Evolutionary conservation across 1,140 invertebrate species (phyloP), one percentile per base, ranked within the genome.

Genomic region (Apis cerana): DNA sequence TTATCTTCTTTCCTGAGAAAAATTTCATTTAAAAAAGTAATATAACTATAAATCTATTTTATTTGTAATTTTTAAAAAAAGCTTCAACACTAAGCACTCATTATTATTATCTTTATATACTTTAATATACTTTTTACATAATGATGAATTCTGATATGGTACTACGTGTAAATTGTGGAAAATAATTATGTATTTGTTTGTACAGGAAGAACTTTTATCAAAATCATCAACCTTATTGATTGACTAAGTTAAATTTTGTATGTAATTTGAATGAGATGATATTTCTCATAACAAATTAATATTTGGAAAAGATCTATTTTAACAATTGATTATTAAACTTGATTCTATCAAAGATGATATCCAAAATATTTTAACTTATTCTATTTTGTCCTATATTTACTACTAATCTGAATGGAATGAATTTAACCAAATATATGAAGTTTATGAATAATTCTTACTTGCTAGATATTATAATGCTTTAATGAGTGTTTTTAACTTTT

Each of bases 331-430:
- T 84, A 74, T 83, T 62, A 68, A 84, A 84, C 64, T 74, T 79
- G 48, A 58, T 65, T 74, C 77, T 84, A 80, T 83, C 70, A 84
- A 80, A 84, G 82, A 23, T 80, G 77, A 80, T 84, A 84, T 84
- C 77, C 77, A 84, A 84, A 80, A 84, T 84, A 84, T 80, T 75
- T 83, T 52, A 80, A 84, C 62, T 65, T 80, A 80, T 84, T 62
- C 82, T 84, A 84, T 68, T 79, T 78, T 74, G 64, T 27, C 23
- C 77, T 84, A 84, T 74, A 75, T 80, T 80, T 84, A 80, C 56
- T 67, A 65, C 56, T 82, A 82, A 76, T 50, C 21, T 54, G 54
- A 82, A 80, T 80, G 70, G 61, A 75, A 74, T 80, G 59, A 69
- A 59, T 69, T 48, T 48, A 80, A 82, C 23, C 56, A 64, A 82